Percentiles rank a stretch among this genome's conserved stretches.
These are phyloP conservation scores for Prionchulus punctatus DNA, from an alignment of 2,888 invertebrate genomes.

Conservation along the genomic window DNA sequence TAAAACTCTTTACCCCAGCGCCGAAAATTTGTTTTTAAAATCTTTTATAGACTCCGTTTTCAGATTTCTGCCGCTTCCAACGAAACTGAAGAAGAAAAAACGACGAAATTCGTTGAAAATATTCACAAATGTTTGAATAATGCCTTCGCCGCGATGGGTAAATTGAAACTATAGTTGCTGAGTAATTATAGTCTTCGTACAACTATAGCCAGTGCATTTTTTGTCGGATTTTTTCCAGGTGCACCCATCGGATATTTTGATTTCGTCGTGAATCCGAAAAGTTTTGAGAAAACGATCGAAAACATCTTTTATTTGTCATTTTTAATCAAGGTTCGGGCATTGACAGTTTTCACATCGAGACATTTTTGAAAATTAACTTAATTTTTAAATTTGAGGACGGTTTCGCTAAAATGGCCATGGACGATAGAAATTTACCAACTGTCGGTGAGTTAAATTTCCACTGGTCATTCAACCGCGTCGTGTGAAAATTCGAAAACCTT, in stretches of 20 bases:
- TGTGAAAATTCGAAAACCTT: no score
- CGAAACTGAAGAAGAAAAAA: neutral
- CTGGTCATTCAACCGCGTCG: no score
- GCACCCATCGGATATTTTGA: neutral
- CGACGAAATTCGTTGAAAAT: neutral
- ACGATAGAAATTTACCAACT: neutral
- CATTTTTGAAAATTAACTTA: neutral
- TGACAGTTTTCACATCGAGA: neutral
- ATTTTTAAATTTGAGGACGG: neutral
- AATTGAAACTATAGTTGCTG: neutral
- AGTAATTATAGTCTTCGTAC: no score
- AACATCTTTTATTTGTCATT: slow-evolving; percentile 13
- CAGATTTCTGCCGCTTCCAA: no score
- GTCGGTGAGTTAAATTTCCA: no score
- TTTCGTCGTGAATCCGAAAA: slow-evolving; percentile 10
- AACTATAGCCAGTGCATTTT: neutral
- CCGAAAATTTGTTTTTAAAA: no score
- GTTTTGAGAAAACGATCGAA: slow-evolving; percentile 9
- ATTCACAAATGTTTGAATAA: neutral
- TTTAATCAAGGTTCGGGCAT: slow-evolving; percentile 6
- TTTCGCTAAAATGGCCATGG: neutral
- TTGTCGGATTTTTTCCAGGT: neutral
- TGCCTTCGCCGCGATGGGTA: neutral
- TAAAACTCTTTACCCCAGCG: no score
- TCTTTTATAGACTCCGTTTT: no score